Base-by-base conservation (phyloP, 2,888 invertebrate species). In the Trissolcus japonicus region DNA sequence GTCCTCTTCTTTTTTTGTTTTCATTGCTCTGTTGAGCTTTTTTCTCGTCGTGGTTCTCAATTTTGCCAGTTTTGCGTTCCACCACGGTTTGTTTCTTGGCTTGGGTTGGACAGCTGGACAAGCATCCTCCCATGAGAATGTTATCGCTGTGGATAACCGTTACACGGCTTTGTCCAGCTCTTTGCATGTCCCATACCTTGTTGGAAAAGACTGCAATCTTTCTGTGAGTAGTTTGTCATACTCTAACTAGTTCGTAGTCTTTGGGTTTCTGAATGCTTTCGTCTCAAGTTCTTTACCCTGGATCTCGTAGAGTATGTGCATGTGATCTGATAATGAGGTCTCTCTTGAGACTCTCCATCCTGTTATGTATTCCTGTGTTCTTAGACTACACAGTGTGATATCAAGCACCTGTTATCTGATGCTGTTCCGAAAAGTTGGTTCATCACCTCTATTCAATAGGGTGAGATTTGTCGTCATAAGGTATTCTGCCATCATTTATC, bases 401-500 rank as follows among this genome's bases (percentile, higher is more conserved):
- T 60, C 29, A 14, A 60, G 46, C 7, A 60, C 29, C 19, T 60
- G 29, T 14, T 46, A 4, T 25, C 48, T 2, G 9, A 60, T 60
- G 3, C 29, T 60, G 13, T 60, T 60, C 16, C 29, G 4, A 48
- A 60, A 60, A 2, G 60, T 60, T 1, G 25, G 29, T 13, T 21
- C 60, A 3, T 6, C 9, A 4, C 60, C 60, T 17, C 60, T 60
- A 16, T 60, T 60, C 4, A 46, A n/a, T 2, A 60, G 46, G 16
- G 9, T 29, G 7, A 60, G 48, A n/a, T 60, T 60, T 4, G 48
- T 60, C 1, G 48, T 60, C 14, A 60, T 25, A 2, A 60, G 25
- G n/a, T 48, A 60, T 11, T 57, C 57, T 21, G 55, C 41, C 6
- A 67, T 21, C 25, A 13, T 16, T 48, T 67, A 40, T 16, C 66